phyloP scores from a whole-genome alignment of 92 coral and sea anemone species.

The Zoanthus solanderi region DNA sequence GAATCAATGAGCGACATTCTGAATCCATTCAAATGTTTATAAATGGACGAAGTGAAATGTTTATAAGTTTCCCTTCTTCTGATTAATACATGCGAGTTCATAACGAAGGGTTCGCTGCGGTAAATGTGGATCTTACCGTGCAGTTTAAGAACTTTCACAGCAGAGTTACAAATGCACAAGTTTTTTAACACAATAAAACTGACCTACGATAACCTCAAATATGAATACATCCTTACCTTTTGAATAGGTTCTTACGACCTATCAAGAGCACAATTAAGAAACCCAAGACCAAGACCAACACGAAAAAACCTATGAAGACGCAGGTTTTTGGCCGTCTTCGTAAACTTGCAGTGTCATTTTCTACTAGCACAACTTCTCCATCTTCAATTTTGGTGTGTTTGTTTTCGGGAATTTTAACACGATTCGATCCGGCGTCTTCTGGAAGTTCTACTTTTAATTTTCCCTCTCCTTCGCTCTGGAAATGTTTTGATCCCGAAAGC shows the following conservation, averaged over 20 bases:
- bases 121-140: neutral
- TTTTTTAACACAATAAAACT: neutral
- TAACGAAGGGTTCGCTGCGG: neutral
- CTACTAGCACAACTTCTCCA: slow-evolving; percentile 64
- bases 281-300: slow-evolving; percentile 78
- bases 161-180: slow-evolving; percentile 9
- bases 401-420: slow-evolving; percentile 38
- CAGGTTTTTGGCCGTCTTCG: slow-evolving; percentile 79
- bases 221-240: slow-evolving; percentile 23
- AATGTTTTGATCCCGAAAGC: slow-evolving; percentile 56
- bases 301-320: slow-evolving; percentile 73
- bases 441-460: slow-evolving; percentile 16
- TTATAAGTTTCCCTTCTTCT: neutral
- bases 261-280: slow-evolving; percentile 79
- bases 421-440: slow-evolving; percentile 7
- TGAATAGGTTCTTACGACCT: slow-evolving; percentile 47
- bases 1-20: slow-evolving; percentile 28
- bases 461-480: slow-evolving; percentile 49
- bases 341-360: slow-evolving; percentile 57
- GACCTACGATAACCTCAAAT: neutral
- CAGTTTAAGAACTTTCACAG: neutral
- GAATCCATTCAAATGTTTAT: slow-evolving; percentile 8
- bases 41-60: slow-evolving; percentile 1
- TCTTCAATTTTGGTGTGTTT: slow-evolving; percentile 68
- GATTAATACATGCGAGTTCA: neutral